Evolutionary conservation across 2,797 vertebrate species (phyloP).

Genomic region (Natrix natrix): DNA sequence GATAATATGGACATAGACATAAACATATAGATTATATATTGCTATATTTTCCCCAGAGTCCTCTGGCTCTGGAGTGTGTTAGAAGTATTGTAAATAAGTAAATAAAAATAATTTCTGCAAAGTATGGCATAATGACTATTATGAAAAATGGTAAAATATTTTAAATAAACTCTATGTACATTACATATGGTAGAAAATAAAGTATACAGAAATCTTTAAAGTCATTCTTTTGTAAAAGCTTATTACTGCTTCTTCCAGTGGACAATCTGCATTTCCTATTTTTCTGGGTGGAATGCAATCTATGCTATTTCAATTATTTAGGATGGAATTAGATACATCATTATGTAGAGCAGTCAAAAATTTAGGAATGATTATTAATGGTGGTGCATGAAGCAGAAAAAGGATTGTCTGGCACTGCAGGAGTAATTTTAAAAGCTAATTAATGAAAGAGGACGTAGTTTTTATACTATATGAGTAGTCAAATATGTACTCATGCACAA

Average conservation of each 20-base stretch:
- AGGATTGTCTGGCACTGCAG: slow-evolving; percentile 45
- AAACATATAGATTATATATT: background rate
- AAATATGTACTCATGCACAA: slow-evolving; percentile 38
- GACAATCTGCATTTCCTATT: slow-evolving; percentile 25
- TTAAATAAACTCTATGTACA: background rate
- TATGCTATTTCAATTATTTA: slow-evolving; percentile 53
- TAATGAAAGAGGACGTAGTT: slow-evolving; percentile 52
- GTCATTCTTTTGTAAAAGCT: slow-evolving; percentile 1
- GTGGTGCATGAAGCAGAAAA: slow-evolving; percentile 51
- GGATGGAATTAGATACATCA: slow-evolving; percentile 53
- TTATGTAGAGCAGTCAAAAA: slow-evolving; percentile 49
- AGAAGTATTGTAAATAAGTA: background rate
- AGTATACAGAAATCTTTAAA: background rate
- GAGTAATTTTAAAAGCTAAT: slow-evolving; percentile 51
- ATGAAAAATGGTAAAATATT: background rate
- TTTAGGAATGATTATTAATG: slow-evolving; percentile 60
- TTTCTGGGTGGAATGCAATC: slow-evolving; percentile 39
- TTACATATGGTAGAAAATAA: background rate
- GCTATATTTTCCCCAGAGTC: background rate
- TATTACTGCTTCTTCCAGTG: background rate
- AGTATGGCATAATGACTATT: background rate
- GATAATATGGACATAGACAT: background rate
- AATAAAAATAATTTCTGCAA: background rate
- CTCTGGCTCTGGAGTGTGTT: background rate
- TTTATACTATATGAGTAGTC: slow-evolving; percentile 51